Percentiles rank a stretch among this genome's conserved stretches.
Conservation (phyloP, 2,888 invertebrate species). For the Emmelina monodactyla region DNA sequence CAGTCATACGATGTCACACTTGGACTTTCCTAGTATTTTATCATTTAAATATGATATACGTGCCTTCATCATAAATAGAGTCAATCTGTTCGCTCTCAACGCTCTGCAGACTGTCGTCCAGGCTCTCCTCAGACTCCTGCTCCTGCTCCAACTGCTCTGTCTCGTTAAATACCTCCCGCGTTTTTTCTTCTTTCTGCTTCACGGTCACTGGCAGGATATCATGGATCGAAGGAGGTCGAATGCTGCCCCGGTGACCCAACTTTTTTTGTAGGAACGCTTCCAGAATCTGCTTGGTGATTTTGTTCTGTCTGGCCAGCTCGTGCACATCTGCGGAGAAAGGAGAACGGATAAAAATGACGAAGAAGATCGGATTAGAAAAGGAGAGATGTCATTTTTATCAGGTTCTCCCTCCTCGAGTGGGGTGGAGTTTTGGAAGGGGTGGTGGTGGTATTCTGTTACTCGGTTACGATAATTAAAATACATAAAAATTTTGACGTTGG, state of each 20-base stretch:
- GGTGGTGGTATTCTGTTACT: too few species aligned
- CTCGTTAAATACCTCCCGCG: constrained; percentile 13
- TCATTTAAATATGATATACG: constrained; percentile 19
- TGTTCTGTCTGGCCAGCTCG: constrained; percentile 77
- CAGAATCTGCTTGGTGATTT: constrained; percentile 78
- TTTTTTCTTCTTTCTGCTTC: constrained; percentile 24
- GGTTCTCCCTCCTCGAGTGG: constrained; percentile 37
- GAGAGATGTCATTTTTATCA: constrained; percentile 58
- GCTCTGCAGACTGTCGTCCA: constrained; percentile 68
- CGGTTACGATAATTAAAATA: too few species aligned
- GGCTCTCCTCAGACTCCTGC: constrained; percentile 26
- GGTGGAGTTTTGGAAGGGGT: constrained; percentile 9
- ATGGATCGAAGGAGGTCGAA: constrained; percentile 68
- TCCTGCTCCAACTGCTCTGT: constrained; percentile 23
- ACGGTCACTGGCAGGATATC: constrained; percentile 68
- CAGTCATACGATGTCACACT: too few species aligned
- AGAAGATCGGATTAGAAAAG: constrained; percentile 20
- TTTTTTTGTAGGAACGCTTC: constrained; percentile 77
- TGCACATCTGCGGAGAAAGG: constrained; percentile 56
- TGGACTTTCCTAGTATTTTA: too few species aligned
- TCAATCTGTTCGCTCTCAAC: constrained; percentile 76
- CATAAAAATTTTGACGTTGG: too few species aligned
- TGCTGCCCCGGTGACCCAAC: constrained; percentile 62
- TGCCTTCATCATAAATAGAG: constrained; percentile 64
- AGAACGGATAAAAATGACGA: constrained; percentile 66